These are phyloP conservation scores for Hepsetus odoe DNA, from an alignment of 2,113 vertebrate species.

Conservation along the genomic window DNA sequence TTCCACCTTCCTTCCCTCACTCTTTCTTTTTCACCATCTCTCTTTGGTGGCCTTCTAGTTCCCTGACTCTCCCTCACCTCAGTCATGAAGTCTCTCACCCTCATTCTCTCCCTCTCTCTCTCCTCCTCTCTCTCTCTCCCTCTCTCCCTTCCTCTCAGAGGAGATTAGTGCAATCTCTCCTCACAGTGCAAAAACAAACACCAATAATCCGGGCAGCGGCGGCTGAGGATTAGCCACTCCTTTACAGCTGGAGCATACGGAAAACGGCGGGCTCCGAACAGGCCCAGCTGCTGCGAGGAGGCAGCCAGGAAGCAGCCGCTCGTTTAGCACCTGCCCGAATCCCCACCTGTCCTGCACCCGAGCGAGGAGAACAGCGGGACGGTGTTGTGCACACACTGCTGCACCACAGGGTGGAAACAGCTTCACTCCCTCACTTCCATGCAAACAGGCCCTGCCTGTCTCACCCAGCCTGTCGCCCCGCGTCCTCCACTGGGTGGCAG, in stretches of 20 bases:
- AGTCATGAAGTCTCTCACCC: not conserved
- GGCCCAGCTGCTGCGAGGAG: not conserved
- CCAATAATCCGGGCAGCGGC: slow-evolving; percentile 75
- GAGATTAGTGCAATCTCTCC: slow-evolving; percentile 76
- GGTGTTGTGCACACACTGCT: not conserved
- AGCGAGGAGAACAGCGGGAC: not conserved
- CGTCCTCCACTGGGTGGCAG: slow-evolving; percentile 41
- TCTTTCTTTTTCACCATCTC: slow-evolving; percentile 32
- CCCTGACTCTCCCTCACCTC: not conserved
- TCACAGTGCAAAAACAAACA: slow-evolving; percentile 76
- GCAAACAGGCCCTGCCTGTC: not conserved
- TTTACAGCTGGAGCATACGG: slow-evolving; percentile 72
- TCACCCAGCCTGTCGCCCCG: not conserved
- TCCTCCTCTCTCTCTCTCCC: slow-evolving; percentile 25
- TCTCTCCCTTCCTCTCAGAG: slow-evolving; percentile 55
- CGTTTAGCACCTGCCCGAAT: not conserved
- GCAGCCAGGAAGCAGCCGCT: not conserved
- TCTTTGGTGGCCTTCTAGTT: slow-evolving; percentile 31
- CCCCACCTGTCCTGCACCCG: not conserved
- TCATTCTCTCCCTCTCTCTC: not conserved
- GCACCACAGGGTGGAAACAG: not conserved
- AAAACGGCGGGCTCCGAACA: slow-evolving; percentile 59
- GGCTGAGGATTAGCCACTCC: slow-evolving; percentile 72
- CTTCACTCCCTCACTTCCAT: not conserved
- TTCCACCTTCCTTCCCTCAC: slow-evolving; percentile 44